phyloP scores from a whole-genome alignment of 2,113 vertebrate genomes.

The Phocoena sinus region DNA sequence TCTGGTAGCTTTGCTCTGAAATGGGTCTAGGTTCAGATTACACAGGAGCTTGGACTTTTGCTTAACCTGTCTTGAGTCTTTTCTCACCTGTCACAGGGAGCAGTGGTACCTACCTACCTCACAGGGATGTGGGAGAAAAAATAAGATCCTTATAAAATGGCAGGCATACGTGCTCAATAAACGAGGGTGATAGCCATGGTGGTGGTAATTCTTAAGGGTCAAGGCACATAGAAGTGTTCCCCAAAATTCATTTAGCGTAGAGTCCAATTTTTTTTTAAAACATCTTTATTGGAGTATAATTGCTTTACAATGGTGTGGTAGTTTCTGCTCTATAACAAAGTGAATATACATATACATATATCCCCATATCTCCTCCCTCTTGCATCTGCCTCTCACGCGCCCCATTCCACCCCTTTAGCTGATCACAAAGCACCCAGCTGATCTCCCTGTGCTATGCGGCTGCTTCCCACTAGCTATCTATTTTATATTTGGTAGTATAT shows the following conservation, averaged over 20 bases:
- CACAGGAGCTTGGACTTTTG: neutral
- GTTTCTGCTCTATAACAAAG: too few species aligned
- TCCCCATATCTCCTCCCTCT: too few species aligned
- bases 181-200: neutral
- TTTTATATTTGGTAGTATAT: too few species aligned
- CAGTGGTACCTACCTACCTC: neutral
- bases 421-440: too few species aligned
- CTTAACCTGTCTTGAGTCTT: neutral
- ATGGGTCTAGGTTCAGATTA: neutral
- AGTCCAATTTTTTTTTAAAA: too few species aligned
- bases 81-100: neutral
- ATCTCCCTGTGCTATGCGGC: too few species aligned
- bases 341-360: too few species aligned
- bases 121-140: neutral
- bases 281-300: too few species aligned
- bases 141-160: neutral
- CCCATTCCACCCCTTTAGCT: too few species aligned
- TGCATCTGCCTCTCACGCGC: too few species aligned
- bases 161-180: neutral
- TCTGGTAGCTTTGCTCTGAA: neutral
- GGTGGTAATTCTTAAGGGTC: neutral
- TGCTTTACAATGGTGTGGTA: too few species aligned
- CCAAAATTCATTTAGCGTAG: neutral
- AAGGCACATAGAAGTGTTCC: neutral
- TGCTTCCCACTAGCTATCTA: too few species aligned